Conservation (phyloP, 2,113 vertebrate genomes). For the Tachycineta bicolor region DNA sequence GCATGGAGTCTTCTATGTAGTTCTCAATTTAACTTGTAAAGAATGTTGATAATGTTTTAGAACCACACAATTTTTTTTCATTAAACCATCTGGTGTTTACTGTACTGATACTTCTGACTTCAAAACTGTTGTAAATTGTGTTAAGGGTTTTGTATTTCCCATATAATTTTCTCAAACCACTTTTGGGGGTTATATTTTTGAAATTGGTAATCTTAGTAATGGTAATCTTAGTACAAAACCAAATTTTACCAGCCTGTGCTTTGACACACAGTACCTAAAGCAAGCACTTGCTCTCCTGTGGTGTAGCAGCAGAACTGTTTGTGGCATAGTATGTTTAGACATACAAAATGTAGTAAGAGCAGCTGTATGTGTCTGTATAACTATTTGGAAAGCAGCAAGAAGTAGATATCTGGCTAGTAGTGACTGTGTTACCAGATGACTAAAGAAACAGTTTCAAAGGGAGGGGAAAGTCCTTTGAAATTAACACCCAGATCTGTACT, state of each 20-base stretch:
- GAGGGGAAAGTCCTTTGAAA: not conserved
- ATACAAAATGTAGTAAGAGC: not conserved
- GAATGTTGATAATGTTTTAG: not conserved
- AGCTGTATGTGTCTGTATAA: not conserved
- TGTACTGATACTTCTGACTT: not conserved
- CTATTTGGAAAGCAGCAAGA: not conserved
- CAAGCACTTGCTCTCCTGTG: not conserved
- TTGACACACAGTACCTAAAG: not conserved
- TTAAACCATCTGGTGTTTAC: not conserved
- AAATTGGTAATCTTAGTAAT: not conserved
- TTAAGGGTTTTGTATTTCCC: not conserved
- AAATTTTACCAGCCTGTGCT: not conserved
- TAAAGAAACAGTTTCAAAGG: not conserved
- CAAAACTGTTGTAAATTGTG: not conserved
- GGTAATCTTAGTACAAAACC: not conserved
- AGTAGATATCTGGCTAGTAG: not conserved
- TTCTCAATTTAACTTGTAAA: not conserved
- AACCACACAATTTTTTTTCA: not conserved
- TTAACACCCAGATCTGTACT: not conserved
- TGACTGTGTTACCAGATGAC: not conserved
- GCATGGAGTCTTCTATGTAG: not conserved
- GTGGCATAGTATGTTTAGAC: not conserved
- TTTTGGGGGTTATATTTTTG: not conserved
- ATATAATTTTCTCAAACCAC: not conserved
- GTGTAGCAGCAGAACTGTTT: not conserved